A percentile compares a stretch with the other conserved stretches of the same genome.
phyloP scores from a whole-genome alignment of 1,140 invertebrate species.

The Spodoptera frugiperda region DNA sequence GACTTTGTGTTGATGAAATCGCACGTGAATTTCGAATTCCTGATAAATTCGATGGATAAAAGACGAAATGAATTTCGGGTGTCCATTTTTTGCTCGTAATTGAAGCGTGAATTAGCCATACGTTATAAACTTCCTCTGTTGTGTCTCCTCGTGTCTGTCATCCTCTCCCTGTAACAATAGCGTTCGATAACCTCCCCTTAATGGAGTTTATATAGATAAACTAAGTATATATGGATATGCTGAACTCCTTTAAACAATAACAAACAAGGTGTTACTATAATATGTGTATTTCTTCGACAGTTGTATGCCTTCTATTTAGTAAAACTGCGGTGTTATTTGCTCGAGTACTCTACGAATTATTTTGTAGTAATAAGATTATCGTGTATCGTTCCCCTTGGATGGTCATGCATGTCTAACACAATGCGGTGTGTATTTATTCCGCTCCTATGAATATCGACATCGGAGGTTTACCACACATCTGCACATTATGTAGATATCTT shows the following conservation, averaged over 20 bases:
- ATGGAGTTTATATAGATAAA: no score
- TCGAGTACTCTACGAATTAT: not conserved
- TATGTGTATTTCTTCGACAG: no score
- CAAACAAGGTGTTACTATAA: no score
- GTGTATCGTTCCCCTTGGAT: conserved; percentile 16
- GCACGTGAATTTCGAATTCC: conserved; percentile 12
- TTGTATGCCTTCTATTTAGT: no score
- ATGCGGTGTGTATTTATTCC: conserved; percentile 13
- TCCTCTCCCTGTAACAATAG: no score
- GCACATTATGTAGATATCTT: conserved; percentile 7
- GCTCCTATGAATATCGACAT: conserved; percentile 25
- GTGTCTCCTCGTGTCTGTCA: no score
- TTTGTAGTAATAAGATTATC: conserved; percentile 24
- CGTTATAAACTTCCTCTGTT: not conserved
- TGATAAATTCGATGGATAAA: conserved; percentile 2
- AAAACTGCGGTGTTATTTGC: not conserved
- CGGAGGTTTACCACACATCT: conserved; percentile 6
- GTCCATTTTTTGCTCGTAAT: not conserved
- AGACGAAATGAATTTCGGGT: not conserved
- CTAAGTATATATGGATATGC: no score
- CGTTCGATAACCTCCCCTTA: no score
- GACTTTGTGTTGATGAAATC: conserved; percentile 42
- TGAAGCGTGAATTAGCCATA: not conserved
- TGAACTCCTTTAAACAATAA: no score
- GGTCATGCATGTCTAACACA: conserved; percentile 2